Evolutionary conservation across 2,888 invertebrate species (phyloP), one percentile per base, ranked within the genome.

Genomic region (Ichneumoninae sp.): DNA sequence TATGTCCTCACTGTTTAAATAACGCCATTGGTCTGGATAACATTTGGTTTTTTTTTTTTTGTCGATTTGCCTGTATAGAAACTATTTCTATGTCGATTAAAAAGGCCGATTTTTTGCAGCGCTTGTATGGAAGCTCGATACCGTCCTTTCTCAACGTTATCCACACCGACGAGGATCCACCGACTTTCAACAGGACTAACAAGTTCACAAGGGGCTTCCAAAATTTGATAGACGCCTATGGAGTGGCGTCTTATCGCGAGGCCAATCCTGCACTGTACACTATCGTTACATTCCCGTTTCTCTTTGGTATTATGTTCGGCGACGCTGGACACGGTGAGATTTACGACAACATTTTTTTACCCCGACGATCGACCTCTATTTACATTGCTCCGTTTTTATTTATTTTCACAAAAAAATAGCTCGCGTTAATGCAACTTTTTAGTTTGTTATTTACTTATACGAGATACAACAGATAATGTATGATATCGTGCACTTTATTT

Each of bases 301-400:
- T 99, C 60, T 99, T 99, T 94, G 98, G 97, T 68, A 96, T 99
- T 90, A 99, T 99, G 99, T 99, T 99, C 94, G 99, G 99, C 26
- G 99, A 99, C 93, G 95, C 96, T 91, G 99, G 99, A 13, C 99
- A 99, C 94, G 99, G 93, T 91, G 70, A 89, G 88, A 84, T 68
- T 13, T 40, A 10, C 36, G 8, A 19, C 30, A 40, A 50, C 40
- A 80, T 36, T 33, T 40, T 40, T 33, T 36, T n/a, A 36, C 33
- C 1, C 19, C 1, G 13, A 60, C 57, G 13, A 60, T 30, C 13
- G 26, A 40, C 19, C 44, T 47, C 44, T 16, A 47, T 16, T 4
- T 13, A 1, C 2, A 47, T 47, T 47, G 44, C 16, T 16, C 13
- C 16, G 44, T 13, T 47, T 47, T 22, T 22, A 47, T 36, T 30